These are phyloP conservation scores for Pterocles orientalis DNA, from an alignment of 2,113 vertebrate genomes.

Conservation along the genomic window DNA sequence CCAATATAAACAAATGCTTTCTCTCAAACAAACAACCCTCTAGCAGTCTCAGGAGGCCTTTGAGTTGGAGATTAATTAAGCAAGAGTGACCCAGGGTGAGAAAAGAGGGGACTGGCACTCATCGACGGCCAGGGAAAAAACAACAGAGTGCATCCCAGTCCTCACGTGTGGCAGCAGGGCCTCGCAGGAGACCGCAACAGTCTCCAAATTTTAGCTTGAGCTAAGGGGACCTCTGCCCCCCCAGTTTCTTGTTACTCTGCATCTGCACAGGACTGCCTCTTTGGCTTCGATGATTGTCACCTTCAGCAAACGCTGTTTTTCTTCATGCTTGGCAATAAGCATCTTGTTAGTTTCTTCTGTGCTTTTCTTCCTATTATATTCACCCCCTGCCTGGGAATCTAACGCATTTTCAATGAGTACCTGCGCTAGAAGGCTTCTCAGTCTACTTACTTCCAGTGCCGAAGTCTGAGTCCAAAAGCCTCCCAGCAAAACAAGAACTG, in stretches of 20 bases:
- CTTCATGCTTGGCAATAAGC: not conserved
- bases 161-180: not conserved
- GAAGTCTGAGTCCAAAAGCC: slow-evolving; percentile 48
- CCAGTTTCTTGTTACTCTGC: not conserved
- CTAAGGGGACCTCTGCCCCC: not conserved
- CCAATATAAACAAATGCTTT: not conserved
- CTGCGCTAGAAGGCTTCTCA: not conserved
- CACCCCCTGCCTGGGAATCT: not conserved
- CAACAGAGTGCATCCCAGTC: not conserved
- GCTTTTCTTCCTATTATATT: not conserved
- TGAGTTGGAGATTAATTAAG: not conserved
- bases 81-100: not conserved
- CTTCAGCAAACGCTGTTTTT: not conserved
- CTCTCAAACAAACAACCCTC: not conserved
- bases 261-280: not conserved
- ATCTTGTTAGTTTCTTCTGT: not conserved
- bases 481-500: slow-evolving; percentile 44
- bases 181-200: not conserved
- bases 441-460: slow-evolving; percentile 56
- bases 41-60: not conserved
- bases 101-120: not conserved
- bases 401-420: not conserved
- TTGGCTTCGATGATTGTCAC: not conserved
- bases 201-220: not conserved
- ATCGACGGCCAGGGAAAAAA: not conserved